These are phyloP conservation scores for Heliconius sara DNA, from an alignment of 2,888 invertebrate genomes.

Conservation along the genomic window DNA sequence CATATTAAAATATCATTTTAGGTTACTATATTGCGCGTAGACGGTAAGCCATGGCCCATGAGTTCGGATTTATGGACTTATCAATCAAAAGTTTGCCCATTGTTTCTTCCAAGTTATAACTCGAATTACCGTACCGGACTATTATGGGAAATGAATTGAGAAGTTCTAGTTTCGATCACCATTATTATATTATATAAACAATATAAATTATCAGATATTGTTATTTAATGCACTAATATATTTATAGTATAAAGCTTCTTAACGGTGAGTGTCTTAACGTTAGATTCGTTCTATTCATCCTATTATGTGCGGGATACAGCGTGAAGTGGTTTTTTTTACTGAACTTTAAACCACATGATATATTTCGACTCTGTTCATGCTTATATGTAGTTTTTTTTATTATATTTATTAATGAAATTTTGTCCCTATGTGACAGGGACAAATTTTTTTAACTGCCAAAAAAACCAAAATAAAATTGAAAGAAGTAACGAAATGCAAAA, in stretches of 20 bases:
- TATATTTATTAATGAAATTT: too few species aligned
- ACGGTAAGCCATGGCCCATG: slow-evolving; percentile 32
- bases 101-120: slow-evolving; percentile 50
- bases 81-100: slow-evolving; percentile 60
- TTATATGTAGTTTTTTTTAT: background rate
- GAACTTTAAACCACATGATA: too few species aligned
- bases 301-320: too few species aligned
- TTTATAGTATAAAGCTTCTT: too few species aligned
- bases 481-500: too few species aligned
- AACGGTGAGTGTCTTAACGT: too few species aligned
- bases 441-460: too few species aligned
- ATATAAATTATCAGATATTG: background rate
- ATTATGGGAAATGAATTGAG: slow-evolving; percentile 44
- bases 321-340: too few species aligned
- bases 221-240: background rate
- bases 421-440: too few species aligned
- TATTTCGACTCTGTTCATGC: background rate
- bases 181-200: slow-evolving; percentile 15
- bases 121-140: slow-evolving; percentile 47
- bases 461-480: too few species aligned
- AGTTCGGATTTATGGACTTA: slow-evolving; percentile 55
- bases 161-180: slow-evolving; percentile 36
- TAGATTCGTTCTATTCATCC: too few species aligned
- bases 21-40: slow-evolving; percentile 4
- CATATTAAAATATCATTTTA: background rate